Conservation (phyloP, 2,797 vertebrate genomes). For the Sebastes flavidus region DNA sequence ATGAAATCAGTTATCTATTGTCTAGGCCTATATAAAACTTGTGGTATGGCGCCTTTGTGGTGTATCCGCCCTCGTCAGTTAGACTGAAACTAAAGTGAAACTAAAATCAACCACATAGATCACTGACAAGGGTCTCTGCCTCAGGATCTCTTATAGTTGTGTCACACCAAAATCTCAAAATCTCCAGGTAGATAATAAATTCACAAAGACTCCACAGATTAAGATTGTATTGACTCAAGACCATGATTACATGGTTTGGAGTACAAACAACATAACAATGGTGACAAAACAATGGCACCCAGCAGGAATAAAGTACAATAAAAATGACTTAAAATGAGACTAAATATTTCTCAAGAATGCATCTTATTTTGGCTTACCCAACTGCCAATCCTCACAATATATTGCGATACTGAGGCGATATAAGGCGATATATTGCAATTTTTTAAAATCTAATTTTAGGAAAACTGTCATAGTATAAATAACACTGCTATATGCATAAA, state of each 20-base stretch:
- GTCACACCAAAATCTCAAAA: neutral
- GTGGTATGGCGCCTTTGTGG: neutral
- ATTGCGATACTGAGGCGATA: no score
- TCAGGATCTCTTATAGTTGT: neutral
- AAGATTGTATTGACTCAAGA: neutral
- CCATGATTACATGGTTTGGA: neutral
- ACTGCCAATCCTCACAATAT: no score
- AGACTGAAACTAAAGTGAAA: neutral
- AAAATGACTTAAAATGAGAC: neutral
- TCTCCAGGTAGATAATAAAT: neutral
- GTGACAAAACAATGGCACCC: neutral
- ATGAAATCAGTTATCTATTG: neutral
- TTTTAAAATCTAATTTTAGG: no score
- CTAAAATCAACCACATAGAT: neutral
- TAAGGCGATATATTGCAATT: no score
- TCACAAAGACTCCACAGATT: neutral
- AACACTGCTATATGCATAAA: no score
- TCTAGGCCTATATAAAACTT: neutral
- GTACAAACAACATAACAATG: neutral
- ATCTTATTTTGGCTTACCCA: neutral
- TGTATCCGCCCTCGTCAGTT: neutral
- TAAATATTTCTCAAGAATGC: neutral
- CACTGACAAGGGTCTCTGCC: neutral
- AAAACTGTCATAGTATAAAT: no score
- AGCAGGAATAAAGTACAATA: accelerated